Conservation (phyloP, 23 tunicate genomes). For the Corella eumyota region DNA sequence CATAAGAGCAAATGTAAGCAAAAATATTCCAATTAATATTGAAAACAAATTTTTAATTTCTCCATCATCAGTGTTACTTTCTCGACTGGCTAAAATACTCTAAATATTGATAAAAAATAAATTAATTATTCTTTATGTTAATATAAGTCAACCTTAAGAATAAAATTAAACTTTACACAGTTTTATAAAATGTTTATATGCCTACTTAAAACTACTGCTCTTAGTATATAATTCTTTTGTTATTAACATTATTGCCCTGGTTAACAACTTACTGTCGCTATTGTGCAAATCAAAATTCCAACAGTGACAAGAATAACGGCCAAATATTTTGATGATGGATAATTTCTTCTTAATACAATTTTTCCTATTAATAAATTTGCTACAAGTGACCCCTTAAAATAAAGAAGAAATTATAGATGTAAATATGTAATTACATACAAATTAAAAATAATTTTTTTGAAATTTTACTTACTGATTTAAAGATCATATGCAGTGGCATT, state of each 20-base stretch:
- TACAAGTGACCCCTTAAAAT: conserved; percentile 73
- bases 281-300: conserved; percentile 84
- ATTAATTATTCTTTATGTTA: too few relatives aligned
- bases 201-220: too few relatives aligned
- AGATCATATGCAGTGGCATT: conserved; percentile 88
- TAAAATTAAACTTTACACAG: too few relatives aligned
- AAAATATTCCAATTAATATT: conserved; percentile 37
- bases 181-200: too few relatives aligned
- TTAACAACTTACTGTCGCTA: conserved; percentile 58
- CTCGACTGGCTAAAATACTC: neutral
- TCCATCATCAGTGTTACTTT: neutral
- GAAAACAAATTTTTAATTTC: conserved; percentile 5
- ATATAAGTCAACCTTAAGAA: too few relatives aligned
- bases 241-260: too few relatives aligned
- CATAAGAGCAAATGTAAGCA: conserved; percentile 30
- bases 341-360: conserved; percentile 33
- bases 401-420: neutral
- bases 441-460: too few relatives aligned
- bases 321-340: conserved; percentile 29
- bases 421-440: too few relatives aligned
- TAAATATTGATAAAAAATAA: too few relatives aligned
- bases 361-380: conserved; percentile 56
- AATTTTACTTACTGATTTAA: conserved; percentile 88
- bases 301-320: conserved; percentile 56
- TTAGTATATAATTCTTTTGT: too few relatives aligned